Conservation (phyloP, 2,113 vertebrate species). For the Erythrolamprus reginae region DNA sequence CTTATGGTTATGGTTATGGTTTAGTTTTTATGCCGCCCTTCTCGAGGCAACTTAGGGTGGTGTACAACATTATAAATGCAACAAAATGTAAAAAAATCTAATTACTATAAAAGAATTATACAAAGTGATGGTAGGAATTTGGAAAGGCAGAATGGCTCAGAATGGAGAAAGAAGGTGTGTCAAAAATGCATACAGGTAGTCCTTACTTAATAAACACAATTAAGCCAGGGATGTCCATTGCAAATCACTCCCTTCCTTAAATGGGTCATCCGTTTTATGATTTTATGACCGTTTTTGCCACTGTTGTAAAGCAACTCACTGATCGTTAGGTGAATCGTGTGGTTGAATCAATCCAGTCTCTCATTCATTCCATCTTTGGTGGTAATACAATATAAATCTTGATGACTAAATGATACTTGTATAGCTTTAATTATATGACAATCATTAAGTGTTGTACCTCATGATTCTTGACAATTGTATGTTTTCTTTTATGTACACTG, state of each 20-base stretch:
- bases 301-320: not conserved
- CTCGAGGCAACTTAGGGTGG: too few relatives aligned
- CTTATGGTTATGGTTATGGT: too few relatives aligned
- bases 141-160: not conserved
- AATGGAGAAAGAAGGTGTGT: not conserved
- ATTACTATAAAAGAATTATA: too few relatives aligned
- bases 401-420: constrained; percentile 38
- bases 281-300: not conserved
- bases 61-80: too few relatives aligned
- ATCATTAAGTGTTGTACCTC: too few relatives aligned
- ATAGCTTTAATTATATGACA: too few relatives aligned
- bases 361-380: constrained; percentile 19
- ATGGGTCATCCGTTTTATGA: not conserved
- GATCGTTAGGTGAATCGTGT: not conserved
- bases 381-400: constrained; percentile 41
- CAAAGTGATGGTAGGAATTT: too few relatives aligned
- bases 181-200: not conserved
- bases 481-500: too few relatives aligned
- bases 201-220: not conserved
- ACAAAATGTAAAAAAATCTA: too few relatives aligned
- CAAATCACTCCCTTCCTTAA: not conserved
- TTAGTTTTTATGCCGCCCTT: too few relatives aligned
- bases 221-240: not conserved
- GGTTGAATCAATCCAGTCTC: not conserved
- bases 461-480: too few relatives aligned